Conservation (phyloP, 2,113 vertebrate species). For the Plecotus auritus region DNA sequence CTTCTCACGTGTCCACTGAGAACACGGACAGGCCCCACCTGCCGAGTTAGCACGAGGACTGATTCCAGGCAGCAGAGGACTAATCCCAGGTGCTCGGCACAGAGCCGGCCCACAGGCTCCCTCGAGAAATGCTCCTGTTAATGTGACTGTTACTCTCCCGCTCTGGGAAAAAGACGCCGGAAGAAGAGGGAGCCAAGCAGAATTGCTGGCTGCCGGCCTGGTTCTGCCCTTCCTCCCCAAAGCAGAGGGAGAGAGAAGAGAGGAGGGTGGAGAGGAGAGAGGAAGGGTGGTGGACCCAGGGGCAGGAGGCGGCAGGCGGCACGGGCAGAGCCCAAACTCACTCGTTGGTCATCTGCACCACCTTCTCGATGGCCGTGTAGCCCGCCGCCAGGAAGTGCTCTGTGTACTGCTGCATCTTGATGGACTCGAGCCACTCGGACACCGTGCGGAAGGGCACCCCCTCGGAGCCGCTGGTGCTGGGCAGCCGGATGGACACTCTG, state of each 20-base stretch:
- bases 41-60: accelerated
- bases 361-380: constrained; percentile 92
- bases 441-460: constrained; percentile 93
- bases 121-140: not conserved
- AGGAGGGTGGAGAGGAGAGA: not conserved
- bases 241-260: not conserved
- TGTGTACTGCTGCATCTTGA: constrained; percentile 96
- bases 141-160: not conserved
- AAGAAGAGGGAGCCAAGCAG: not conserved
- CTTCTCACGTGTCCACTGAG: not conserved
- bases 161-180: not conserved
- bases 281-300: accelerated
- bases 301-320: accelerated
- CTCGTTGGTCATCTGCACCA: constrained; percentile 96
- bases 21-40: not conserved
- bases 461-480: constrained; percentile 93
- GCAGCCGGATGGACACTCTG: constrained; percentile 95
- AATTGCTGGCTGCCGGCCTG: not conserved
- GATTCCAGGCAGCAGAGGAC: not conserved
- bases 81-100: not conserved
- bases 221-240: not conserved
- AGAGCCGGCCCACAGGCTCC: not conserved
- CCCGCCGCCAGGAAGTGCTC: constrained; percentile 92
- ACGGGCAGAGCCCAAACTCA: constrained; percentile 77
- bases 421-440: constrained; percentile 96